Evolutionary conservation across 35 echinoderm and acorn worm species (phyloP).

Genomic region (Holothuria glaberrima): DNA sequence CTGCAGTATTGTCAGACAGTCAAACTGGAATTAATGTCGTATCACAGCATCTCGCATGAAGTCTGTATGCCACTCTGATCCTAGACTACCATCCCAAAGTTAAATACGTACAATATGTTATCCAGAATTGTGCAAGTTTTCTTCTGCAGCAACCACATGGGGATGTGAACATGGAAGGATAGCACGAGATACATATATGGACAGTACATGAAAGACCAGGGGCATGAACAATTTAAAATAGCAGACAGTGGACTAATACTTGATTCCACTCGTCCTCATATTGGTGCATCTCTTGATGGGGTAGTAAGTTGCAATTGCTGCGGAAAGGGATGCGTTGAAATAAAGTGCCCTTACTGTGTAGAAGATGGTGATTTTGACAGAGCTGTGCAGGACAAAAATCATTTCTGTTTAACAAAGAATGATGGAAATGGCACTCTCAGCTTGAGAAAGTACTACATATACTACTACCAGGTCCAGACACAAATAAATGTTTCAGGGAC

Average conservation of each 20-base stretch:
- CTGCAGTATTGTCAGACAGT: too few relatives aligned
- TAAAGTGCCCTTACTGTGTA: slow-evolving; percentile 20
- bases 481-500: slow-evolving; percentile 13
- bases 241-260: slow-evolving; percentile 11
- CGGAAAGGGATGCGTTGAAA: slow-evolving; percentile 37
- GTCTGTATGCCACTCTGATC: slow-evolving; percentile 18
- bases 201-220: slow-evolving; percentile 23
- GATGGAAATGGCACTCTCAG: slow-evolving; percentile 20
- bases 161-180: slow-evolving; percentile 43
- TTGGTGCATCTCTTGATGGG: slow-evolving; percentile 50
- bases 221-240: slow-evolving; percentile 17
- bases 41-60: slow-evolving; percentile 52
- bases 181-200: slow-evolving; percentile 22
- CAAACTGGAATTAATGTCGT: too few relatives aligned
- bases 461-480: slow-evolving; percentile 37
- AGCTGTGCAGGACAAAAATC: background rate
- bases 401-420: slow-evolving; percentile 37
- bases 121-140: too few relatives aligned
- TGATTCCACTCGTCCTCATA: background rate
- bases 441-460: slow-evolving; percentile 6
- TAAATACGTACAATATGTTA: slow-evolving; percentile 44
- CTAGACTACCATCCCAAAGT: slow-evolving; percentile 16
- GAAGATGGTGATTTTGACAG: background rate
- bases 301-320: slow-evolving; percentile 42
- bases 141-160: slow-evolving; percentile 22